These are phyloP conservation scores for Sebastes hopkinsi DNA, from an alignment of 2,797 vertebrate genomes.

Conservation along the genomic window DNA sequence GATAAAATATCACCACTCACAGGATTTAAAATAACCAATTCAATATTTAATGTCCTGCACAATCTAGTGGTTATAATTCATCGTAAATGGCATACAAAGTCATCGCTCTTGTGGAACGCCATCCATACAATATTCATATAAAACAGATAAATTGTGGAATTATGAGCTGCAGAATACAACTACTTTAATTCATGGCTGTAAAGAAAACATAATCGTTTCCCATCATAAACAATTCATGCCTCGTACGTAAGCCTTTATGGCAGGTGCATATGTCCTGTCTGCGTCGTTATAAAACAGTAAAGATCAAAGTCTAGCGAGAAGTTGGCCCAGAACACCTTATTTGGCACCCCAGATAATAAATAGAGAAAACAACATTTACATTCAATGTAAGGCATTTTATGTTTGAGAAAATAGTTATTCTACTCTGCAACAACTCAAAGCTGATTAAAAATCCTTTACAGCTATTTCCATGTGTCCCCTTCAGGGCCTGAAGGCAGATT, in stretches of 20 bases:
- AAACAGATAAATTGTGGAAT: slow-evolving; percentile 37
- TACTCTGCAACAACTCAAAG: background rate
- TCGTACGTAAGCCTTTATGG: background rate
- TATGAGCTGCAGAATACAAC: slow-evolving; percentile 18
- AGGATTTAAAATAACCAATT: slow-evolving; percentile 50
- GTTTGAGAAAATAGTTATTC: background rate
- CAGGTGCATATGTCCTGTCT: background rate
- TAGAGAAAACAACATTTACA: background rate
- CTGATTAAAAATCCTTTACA: background rate
- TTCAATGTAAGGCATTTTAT: background rate
- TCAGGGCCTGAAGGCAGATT: background rate
- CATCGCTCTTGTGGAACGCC: slow-evolving; percentile 5
- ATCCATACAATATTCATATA: slow-evolving; percentile 40
- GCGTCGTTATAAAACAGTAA: background rate
- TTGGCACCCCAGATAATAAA: background rate
- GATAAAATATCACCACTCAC: slow-evolving; percentile 60
- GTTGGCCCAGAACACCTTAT: background rate
- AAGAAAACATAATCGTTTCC: slow-evolving; percentile 1
- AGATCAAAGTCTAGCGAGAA: background rate
- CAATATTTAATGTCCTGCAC: slow-evolving; percentile 61
- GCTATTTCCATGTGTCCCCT: background rate
- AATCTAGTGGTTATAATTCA: slow-evolving; percentile 33
- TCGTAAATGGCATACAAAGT: slow-evolving; percentile 30
- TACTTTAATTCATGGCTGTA: background rate
- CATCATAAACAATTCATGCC: slow-evolving; percentile 12